Percentiles rank a stretch among this genome's conserved stretches.
These are phyloP conservation scores for Lepidurus arcticus DNA, from an alignment of 1,140 invertebrate species.

Conservation along the genomic window DNA sequence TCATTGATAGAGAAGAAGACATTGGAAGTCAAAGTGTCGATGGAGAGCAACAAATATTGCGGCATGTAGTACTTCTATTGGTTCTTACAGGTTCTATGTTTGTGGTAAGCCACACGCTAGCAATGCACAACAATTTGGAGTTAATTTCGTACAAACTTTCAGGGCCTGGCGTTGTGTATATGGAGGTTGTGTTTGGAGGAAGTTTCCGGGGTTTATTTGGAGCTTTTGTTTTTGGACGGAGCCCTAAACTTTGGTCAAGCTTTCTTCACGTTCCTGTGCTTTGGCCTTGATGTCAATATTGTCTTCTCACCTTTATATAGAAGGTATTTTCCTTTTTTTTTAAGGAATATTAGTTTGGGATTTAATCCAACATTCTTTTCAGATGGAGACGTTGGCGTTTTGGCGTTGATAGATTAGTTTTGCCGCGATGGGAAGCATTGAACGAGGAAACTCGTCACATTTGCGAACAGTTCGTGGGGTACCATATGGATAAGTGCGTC, in stretches of 20 bases:
- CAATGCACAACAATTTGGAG: conserved; percentile 11
- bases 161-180: conserved; percentile 76
- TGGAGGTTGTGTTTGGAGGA: conserved; percentile 80
- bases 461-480: conserved; percentile 80
- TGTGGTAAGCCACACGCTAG: conserved; percentile 57
- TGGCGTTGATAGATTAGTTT: conserved; percentile 59
- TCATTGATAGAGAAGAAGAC: conserved; percentile 52
- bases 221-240: conserved; percentile 83
- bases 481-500: conserved; percentile 74
- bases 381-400: conserved; percentile 52
- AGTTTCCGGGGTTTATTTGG: conserved; percentile 80
- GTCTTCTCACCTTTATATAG: conserved; percentile 60
- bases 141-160: conserved; percentile 8
- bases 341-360: neutral
- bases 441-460: conserved; percentile 69
- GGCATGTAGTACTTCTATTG: conserved; percentile 77
- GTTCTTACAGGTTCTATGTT: conserved; percentile 78
- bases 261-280: conserved; percentile 73
- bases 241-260: conserved; percentile 84
- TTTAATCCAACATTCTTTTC: conserved; percentile 29
- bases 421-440: conserved; percentile 67
- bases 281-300: conserved; percentile 68
- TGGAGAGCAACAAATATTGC: conserved; percentile 62
- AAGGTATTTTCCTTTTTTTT: conserved; percentile 43
- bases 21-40: conserved; percentile 42